Evolutionary conservation across 1,140 invertebrate species (phyloP).

Genomic region (Neodiprion virginianus): DNA sequence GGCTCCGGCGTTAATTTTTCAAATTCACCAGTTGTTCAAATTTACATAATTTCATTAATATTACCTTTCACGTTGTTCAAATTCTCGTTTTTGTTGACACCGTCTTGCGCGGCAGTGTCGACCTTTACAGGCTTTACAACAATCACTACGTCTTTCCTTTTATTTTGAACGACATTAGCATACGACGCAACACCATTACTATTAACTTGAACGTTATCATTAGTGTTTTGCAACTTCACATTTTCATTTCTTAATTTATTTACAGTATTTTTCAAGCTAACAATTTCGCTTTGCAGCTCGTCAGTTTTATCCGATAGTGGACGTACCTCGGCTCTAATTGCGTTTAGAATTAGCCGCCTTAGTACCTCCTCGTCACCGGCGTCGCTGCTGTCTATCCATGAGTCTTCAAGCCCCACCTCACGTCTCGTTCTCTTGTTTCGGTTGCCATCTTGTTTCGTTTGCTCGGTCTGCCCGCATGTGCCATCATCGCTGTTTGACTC

Average conservation of each 20-base stretch:
- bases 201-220: neutral
- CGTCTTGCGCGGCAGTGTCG: neutral
- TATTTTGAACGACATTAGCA: constrained; percentile 1
- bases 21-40: too few species aligned
- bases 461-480: neutral
- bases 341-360: neutral
- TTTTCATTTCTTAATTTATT: neutral
- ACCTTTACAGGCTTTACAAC: neutral
- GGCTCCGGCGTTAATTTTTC: too few species aligned
- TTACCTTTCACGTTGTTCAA: neutral
- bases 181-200: neutral
- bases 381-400: neutral
- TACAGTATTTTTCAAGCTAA: neutral
- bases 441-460: neutral
- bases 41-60: neutral
- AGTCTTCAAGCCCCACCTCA: constrained; percentile 1
- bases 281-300: neutral
- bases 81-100: constrained; percentile 7
- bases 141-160: neutral
- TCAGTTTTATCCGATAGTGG: neutral
- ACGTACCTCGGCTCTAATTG: neutral
- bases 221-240: neutral
- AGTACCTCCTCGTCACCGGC: neutral
- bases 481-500: constrained; percentile 1
- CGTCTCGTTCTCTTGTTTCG: constrained; percentile 2